Base-by-base conservation (phyloP, 2,888 invertebrate species). In the Drosophila diplacantha region DNA sequence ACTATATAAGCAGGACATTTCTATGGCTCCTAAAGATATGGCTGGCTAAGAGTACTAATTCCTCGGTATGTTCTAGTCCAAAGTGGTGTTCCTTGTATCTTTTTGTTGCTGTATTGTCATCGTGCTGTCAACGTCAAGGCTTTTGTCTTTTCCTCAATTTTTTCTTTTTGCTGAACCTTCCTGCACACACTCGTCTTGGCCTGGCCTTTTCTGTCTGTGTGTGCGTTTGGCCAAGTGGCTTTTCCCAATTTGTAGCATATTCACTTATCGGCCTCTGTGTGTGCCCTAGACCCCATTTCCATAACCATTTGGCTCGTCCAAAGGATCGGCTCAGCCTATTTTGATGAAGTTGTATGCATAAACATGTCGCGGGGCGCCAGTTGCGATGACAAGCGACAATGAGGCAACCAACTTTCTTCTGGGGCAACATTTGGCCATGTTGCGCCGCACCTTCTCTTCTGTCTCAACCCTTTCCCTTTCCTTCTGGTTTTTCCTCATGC, bases 261-360 rank as follows among this genome's bases (percentile, higher is more conserved):
- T 78, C 71, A 75, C 69, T 74, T 76, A 76, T 79, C 63, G 69
- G 61, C 55, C 62, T 59, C 47, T 63, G 50, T 43, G 32, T 38
- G 32, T 35, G 58, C 56, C 56, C 58, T 32, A 58, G 56, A 56
- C 58, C 60, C 37, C 43, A 38, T n/a, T 44, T 20, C 41, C 46
- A 26, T 50, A 12, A 24, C 41, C 24, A 39, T 29, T 22, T 34
- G 16, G 32, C 47, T 39, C 24, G 54, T 59, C 55, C 57, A 65
- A 52, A 69, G 73, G 75, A 41, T 26, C 44, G 31, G 44, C 60
- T 63, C 53, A 71, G 63, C 69, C 73, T 62, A 82, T 82, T 81
- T 72, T 80, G 80, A 80, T 80, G 81, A 80, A 80, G 80, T 80
- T 80, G 78, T 75, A 77, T 82, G 82, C 82, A 82, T 82, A 80